Percentiles rank a stretch among this genome's conserved stretches.
Evolutionary conservation across 2,888 invertebrate genomes (phyloP).

Genomic region (Hoplodrina ambigua): DNA sequence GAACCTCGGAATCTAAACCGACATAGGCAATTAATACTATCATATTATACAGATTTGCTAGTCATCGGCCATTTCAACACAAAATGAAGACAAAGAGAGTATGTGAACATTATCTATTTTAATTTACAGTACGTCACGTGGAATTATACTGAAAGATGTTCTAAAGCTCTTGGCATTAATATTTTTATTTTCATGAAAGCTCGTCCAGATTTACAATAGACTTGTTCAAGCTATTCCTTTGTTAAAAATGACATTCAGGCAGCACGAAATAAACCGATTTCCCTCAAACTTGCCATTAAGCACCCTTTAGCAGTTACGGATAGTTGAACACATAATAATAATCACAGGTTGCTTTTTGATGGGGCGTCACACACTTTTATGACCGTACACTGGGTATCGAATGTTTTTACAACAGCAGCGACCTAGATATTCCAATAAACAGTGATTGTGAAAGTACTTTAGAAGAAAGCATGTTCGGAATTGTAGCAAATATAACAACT

Average conservation of each 20-base stretch:
- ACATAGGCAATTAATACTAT: background rate
- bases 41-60: conserved; percentile 1
- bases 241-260: background rate
- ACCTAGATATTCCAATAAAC: conserved; percentile 59
- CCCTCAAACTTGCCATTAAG: conserved; percentile 32
- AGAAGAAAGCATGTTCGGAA: conserved; percentile 37
- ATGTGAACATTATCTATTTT: conserved; percentile 38
- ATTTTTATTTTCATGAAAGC: conserved; percentile 16
- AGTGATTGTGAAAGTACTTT: conserved; percentile 39
- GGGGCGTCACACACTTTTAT: conserved; percentile 53
- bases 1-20: background rate
- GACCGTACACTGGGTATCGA: conserved; percentile 33
- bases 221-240: background rate
- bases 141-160: conserved; percentile 12
- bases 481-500: conserved; percentile 1
- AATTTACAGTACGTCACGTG: conserved; percentile 15
- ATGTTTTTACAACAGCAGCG: conserved; percentile 57
- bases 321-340: conserved; percentile 56
- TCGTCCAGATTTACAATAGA: background rate
- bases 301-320: conserved; percentile 57
- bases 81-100: conserved; percentile 14
- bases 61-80: conserved; percentile 16
- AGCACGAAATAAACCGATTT: conserved; percentile 8
- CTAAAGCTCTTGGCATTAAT: conserved; percentile 13
- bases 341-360: conserved; percentile 57